Conservation (phyloP, 2,797 vertebrate genomes). For the Sebastes itinus region DNA sequence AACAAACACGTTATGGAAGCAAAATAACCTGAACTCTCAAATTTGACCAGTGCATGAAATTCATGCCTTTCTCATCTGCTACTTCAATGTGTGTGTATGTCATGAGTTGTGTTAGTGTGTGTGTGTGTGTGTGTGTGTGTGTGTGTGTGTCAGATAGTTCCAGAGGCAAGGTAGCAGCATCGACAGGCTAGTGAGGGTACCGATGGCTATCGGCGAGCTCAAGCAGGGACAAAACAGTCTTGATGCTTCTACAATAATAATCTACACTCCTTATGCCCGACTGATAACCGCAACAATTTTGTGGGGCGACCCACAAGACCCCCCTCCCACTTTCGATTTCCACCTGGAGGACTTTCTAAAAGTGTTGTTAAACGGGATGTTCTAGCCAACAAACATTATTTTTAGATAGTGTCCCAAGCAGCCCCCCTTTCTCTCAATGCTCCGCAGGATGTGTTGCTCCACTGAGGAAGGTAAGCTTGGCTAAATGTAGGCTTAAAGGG, state of each 20-base stretch:
- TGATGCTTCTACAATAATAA: conserved; percentile 47
- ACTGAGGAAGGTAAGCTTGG: conserved; percentile 37
- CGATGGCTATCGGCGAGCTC: conserved; percentile 36
- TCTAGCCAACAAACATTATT: conserved; percentile 27
- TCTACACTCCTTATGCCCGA: conserved; percentile 14
- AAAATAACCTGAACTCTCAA: not conserved
- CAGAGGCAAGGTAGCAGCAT: conserved; percentile 24
- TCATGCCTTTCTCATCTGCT: not conserved
- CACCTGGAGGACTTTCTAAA: conserved; percentile 28
- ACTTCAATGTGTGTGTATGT: not conserved
- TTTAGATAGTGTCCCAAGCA: conserved; percentile 32
- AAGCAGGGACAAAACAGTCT: conserved; percentile 40
- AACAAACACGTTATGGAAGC: not conserved
- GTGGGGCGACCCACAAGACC: not conserved
- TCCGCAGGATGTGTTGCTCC: conserved; percentile 46
- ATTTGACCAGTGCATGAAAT: not conserved
- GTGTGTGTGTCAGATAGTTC: conserved; percentile 19
- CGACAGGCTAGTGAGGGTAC: conserved; percentile 13
- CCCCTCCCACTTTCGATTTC: conserved; percentile 15
- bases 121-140: not conserved
- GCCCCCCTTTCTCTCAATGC: not conserved
- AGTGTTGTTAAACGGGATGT: conserved; percentile 33
- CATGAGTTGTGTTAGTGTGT: not conserved
- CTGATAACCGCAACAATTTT: conserved; percentile 32
- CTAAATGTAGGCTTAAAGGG: conserved; percentile 46